Evolutionary conservation across 2,113 vertebrate genomes (phyloP).

Genomic region (cattle (Bos taurus)): DNA sequence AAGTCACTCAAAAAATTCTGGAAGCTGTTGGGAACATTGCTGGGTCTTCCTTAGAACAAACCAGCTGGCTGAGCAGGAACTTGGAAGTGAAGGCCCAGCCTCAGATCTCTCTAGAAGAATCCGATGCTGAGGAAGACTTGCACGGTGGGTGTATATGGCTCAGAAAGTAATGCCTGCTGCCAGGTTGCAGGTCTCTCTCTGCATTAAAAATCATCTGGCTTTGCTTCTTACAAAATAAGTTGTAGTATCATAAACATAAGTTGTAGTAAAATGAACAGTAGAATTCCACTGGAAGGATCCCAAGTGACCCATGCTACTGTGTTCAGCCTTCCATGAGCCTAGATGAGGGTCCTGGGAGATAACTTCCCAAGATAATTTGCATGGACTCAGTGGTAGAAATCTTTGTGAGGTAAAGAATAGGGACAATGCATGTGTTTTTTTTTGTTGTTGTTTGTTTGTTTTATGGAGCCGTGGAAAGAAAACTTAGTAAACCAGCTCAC

Average conservation of each 20-base stretch:
- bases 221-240: background rate
- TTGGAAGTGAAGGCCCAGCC: constrained; percentile 97
- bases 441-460: background rate
- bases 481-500: background rate
- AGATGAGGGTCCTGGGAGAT: background rate
- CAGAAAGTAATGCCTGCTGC: rapidly evolving
- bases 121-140: constrained; percentile 83
- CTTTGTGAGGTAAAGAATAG: background rate
- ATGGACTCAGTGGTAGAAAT: background rate
- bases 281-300: background rate
- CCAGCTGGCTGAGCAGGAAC: constrained; percentile 97
- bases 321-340: background rate
- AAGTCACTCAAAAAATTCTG: constrained; percentile 94
- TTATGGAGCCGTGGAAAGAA: background rate
- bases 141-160: constrained; percentile 76
- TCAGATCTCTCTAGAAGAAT: constrained; percentile 88
- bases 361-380: background rate
- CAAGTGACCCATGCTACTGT: rapidly evolving
- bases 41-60: constrained; percentile 96
- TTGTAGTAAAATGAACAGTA: background rate
- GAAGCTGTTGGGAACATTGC: constrained; percentile 93
- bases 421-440: background rate
- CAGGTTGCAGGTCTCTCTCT: background rate
- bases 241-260: background rate
- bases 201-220: background rate